Evolutionary conservation across 2,888 invertebrate genomes (phyloP), one percentile per base, ranked within the genome.

Genomic region (Drosophila affinis): DNA sequence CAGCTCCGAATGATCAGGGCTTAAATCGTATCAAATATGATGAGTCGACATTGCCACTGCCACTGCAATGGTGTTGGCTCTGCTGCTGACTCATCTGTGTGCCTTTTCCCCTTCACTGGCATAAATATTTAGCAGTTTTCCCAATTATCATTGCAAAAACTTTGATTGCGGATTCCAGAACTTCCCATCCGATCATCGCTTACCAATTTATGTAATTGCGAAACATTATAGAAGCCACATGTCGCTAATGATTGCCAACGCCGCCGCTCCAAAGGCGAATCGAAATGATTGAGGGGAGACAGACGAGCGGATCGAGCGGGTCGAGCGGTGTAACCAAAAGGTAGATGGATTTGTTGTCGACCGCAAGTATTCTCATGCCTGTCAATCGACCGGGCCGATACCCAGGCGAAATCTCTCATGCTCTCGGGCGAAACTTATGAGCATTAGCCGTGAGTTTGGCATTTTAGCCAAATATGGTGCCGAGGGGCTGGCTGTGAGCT

Each of bases 391-490:
- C 21, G 3, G 21, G 21, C 21, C 69, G 58, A 70, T 12, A 34
- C 34, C 24, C 24, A 1, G 12, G 5, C 12, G 34, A 70, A 71
- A 54, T 62, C 29, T 62, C 29, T 24, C 57, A 56, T 24, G 24
- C 24, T 24, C 24, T 24, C 24, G 5, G 24, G n/a, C 49, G 68
- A 68, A 75, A 79, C 83, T 87, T 87, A 86, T 79, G 83, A 79
- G 83, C 86, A 88, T 83, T 88, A 83, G 83, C 83, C 78, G 69
- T 75, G 75, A 70, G 86, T 78, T 81, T 85, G 85, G 85, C 85
- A 88, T 85, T 85, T 88, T 84, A 64, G 75, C 85, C 85, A 88
- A 87, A 88, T 88, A 85, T 75, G 87, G 85, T 62, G 7, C 9
- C 29, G 64, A 49, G 63, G 79, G 75, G 81, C 82, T 82, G n/a